Conservation (phyloP, 30 jellyfish, hydroid and myxozoan species). For the Mastigias papua region DNA sequence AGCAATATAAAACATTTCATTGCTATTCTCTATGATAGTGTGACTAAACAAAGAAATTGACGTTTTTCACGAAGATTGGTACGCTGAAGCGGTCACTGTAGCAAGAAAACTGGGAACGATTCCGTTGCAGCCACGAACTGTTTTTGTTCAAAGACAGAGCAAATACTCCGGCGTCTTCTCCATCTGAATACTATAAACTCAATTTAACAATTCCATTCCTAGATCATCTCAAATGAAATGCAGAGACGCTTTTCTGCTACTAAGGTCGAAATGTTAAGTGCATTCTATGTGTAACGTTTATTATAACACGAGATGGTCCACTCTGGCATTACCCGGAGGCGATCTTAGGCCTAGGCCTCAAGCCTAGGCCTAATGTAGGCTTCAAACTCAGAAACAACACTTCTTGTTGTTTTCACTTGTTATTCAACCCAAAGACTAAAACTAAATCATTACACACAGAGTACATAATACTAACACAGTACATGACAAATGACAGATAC, state of each 20-base stretch:
- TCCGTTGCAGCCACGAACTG: conserved; percentile 63
- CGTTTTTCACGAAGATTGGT: conserved; percentile 22
- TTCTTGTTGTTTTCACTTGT: too few species aligned
- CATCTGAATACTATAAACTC: neutral
- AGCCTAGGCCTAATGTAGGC: too few species aligned
- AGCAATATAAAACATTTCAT: neutral
- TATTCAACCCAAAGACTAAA: too few species aligned
- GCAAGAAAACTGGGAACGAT: conserved; percentile 34
- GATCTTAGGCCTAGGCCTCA: too few species aligned
- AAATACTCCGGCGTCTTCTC: conserved; percentile 15
- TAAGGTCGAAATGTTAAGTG: neutral
- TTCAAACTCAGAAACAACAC: too few species aligned
- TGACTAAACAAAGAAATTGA: conserved; percentile 1
- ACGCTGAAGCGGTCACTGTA: conserved; percentile 12
- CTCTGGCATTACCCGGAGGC: too few species aligned
- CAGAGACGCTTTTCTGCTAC: neutral
- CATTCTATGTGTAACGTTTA: too few species aligned
- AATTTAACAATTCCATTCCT: neutral
- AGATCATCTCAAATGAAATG: neutral
- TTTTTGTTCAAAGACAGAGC: conserved; percentile 16
- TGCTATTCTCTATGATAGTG: conserved; percentile 23
- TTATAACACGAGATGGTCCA: too few species aligned
- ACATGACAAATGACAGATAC: too few species aligned
- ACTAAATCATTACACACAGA: too few species aligned
- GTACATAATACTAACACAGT: too few species aligned